Evolutionary conservation across 2,888 invertebrate genomes (phyloP), one percentile per base, ranked within the genome.

Genomic region (Meghimatium bilineatum): DNA sequence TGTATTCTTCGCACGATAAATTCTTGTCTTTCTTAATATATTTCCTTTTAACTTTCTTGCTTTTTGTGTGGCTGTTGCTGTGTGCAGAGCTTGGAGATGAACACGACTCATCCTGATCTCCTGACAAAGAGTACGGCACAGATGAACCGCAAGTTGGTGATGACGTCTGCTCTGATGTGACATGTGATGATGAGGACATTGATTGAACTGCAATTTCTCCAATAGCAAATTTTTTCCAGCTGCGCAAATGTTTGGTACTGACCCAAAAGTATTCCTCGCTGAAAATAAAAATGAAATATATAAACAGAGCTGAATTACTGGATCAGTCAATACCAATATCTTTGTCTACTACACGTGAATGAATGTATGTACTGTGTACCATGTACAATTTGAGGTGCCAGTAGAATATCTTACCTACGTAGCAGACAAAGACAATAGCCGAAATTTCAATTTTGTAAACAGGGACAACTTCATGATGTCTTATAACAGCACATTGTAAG

Each of bases 201-300:
- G 84, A 63, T 38, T 84, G 80, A 12, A 76, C 44, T n/a, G 80
- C 75, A 26, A 86, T 82, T 82, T 85, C 82, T 10, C 74, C 89
- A 32, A 94, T 90, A 1, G 94, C 95, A 63, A 95, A 90, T 76
- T 93, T 93, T 83, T 94, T 93, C 95, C 95, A 95, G 67, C 92
- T 94, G 86, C 94, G 94, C n/a, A 95, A 91, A 0, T 95, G 95
- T 74, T 94, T 93, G 84, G 95, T 95, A 12, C 95, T 95, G 34
- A 95, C 94, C 94, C 95, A 95, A 89, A 69, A 85, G 32, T 67
- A 79, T 23, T 85, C 78, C 63, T 82, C 82, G 23, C 85, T 85
- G 76, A 56, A 84, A 80, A n/a, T n/a, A 26, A n/a, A 49, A 29
- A 71, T 44, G 5, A 44, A 44, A 44, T 12, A 44, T 44, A 44